These are phyloP conservation scores for Drosophila willistoni DNA, from an alignment of 1,140 invertebrate species.

Conservation along the genomic window DNA sequence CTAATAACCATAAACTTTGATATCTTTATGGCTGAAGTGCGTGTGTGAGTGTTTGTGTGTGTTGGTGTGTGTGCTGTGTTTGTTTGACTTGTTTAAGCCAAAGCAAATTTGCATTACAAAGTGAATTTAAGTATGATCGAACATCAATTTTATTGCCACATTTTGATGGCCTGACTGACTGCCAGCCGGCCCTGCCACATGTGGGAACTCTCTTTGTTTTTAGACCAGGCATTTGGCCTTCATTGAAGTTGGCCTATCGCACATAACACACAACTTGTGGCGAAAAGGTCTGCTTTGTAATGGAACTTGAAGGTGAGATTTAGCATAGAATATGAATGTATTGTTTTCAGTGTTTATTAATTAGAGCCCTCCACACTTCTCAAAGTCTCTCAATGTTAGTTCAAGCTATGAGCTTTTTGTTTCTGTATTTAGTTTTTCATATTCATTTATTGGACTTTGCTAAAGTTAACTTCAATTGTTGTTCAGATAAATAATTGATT, in stretches of 20 bases:
- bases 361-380: too few species aligned
- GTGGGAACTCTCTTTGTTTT: conserved; percentile 20
- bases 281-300: conserved; percentile 54
- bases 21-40: conserved; percentile 74
- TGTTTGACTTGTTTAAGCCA: conserved; percentile 30
- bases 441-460: too few species aligned
- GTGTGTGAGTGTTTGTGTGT: conserved; percentile 27
- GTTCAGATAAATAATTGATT: too few species aligned
- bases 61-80: conserved; percentile 20
- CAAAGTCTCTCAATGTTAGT: too few species aligned
- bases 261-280: conserved; percentile 8
- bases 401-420: too few species aligned
- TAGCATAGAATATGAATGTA: too few species aligned
- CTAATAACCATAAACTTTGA: conserved; percentile 76
- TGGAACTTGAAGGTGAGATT: conserved; percentile 36
- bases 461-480: too few species aligned
- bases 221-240: conserved; percentile 52
- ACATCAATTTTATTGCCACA: conserved; percentile 68
- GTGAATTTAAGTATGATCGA: conserved; percentile 73
- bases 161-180: conserved; percentile 42
- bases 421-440: too few species aligned
- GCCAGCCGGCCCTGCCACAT: not conserved
- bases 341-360: too few species aligned
- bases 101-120: conserved; percentile 72
- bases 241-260: conserved; percentile 51